Conservation (phyloP, 2,797 vertebrate species). For the Enteromius paludinosus region DNA sequence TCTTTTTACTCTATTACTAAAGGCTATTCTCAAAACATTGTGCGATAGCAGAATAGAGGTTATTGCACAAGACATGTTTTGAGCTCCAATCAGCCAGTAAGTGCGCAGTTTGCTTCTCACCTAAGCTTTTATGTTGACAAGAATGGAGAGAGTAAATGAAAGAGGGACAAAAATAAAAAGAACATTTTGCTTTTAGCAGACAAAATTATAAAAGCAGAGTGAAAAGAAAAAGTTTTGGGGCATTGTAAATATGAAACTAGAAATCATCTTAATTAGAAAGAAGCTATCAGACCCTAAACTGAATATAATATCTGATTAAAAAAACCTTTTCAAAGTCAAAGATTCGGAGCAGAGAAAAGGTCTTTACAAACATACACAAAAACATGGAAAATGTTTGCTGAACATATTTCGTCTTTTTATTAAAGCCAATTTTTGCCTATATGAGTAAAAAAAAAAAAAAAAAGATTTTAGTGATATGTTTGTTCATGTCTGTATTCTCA, state of each 20-base stretch:
- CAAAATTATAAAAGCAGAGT: not conserved
- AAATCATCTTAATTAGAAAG: not conserved
- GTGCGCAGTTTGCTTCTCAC: not conserved
- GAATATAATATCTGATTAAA: not conserved
- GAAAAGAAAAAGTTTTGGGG: not conserved
- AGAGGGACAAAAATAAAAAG: not conserved
- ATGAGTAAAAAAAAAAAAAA: not conserved
- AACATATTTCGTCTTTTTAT: not conserved
- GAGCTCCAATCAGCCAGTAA: constrained; percentile 23
- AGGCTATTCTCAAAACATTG: constrained; percentile 9
- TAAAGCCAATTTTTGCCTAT: not conserved
- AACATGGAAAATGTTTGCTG: not conserved
- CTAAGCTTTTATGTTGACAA: constrained; percentile 16
- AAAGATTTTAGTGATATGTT: constrained; percentile 1
- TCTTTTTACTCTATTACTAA: not conserved
- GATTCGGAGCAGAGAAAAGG: not conserved
- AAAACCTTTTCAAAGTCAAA: not conserved
- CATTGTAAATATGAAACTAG: not conserved
- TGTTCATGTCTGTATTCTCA: constrained; percentile 9
- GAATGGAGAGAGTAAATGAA: constrained; percentile 28
- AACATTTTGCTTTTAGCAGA: not conserved
- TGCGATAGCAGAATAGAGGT: constrained; percentile 18
- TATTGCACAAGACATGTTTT: constrained; percentile 25
- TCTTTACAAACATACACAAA: not conserved
- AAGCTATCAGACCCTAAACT: not conserved